Base-by-base conservation (phyloP, 1,140 invertebrate species). In the Zaprionus vittiger region DNA sequence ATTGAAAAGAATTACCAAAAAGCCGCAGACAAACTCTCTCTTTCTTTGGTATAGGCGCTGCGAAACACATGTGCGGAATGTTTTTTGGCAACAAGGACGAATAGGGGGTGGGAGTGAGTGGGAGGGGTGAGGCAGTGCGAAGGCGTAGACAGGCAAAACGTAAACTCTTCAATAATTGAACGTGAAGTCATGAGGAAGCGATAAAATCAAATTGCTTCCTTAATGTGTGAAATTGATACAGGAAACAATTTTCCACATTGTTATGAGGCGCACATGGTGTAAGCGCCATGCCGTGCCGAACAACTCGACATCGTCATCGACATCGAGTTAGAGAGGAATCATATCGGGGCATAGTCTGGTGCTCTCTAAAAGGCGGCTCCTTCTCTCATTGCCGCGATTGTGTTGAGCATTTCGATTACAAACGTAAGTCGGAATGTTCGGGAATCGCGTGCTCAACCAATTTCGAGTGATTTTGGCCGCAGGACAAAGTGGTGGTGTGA, bases 211-310 rank as follows among this genome's bases (percentile, higher is more conserved):
- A 91, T 91, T 87, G 89, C 83, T 91, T 91, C 87, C 87, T 91
- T 91, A 91, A 91, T 91, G 83, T 91, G 89, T 91, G 83, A 91
- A 91, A 91, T 91, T 91, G 89, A 91, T 91, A 91, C 89, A 87
- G 87, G 87, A 91, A 91, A 91, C 89, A 91, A 91, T 91, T 91
- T 91, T 91, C 87, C 87, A 83, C 89, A 91, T 91, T 91, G 87
- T 91, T 91, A 91, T 91, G 83, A 77, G 80, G 68, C 83, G 80
- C 87, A 91, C 80, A 91, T 90, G 85, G 78, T 90, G 81, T 67
- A 84, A 80, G 73, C 47, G 52, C 26, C 57, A 26, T 22, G 47
- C 20, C 20, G n/a, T 44, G 41, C n/a, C 41, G n/a, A 52, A 20
- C 47, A 52, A 12, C 47, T 38, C 26, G 31, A 47, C 22, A 17